Evolutionary conservation across 2,888 invertebrate species (phyloP), one percentile per base, ranked within the genome.

Genomic region (Cantharis lateralis): DNA sequence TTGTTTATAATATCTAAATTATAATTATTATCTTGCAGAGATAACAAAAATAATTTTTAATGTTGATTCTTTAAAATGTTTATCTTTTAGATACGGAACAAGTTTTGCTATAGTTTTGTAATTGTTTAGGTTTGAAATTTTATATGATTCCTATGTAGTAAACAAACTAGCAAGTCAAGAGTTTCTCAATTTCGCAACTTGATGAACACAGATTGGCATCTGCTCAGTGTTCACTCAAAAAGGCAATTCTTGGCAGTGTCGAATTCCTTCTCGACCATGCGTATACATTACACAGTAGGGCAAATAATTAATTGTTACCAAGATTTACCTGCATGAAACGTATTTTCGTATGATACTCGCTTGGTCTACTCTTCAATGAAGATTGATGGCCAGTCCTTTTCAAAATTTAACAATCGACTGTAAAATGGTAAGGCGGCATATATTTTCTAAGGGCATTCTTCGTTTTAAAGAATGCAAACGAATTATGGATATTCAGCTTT

Each of bases 381-480:
- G 78, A 78, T 78, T 73, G 75, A 78, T 78, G 76, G 74, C 66
- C 71, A 73, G 66, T 62, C 24, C 64, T 28, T 24, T 61, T 69
- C 32, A 66, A 64, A 71, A 71, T 70, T 68, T 63, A 72, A 78
- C 78, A 78, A 78, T 76, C 28, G 75, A 48, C 69, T 71, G 71
- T 61, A 73, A 78, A 78, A 78, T 78, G 78, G 74, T 70, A 76
- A 78, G 32, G 69, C 69, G 69, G 75, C 78, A 75, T 63, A 64
- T 71, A 66, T 48, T 75, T 71, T 66, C 64, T 66, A 66, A 20
- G 24, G 18, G n/a, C 24, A 66, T 66, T 66, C 64, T 20, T 66
- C 20, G 9, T n/a, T 71, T 75, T 62, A 63, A 15, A 28, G 28
- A 64, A 63, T 64, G 26, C 28, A 10, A 13, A 4, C n/a, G 16